Base-by-base conservation (phyloP, 2,888 invertebrate genomes). In the Biston betularia region DNA sequence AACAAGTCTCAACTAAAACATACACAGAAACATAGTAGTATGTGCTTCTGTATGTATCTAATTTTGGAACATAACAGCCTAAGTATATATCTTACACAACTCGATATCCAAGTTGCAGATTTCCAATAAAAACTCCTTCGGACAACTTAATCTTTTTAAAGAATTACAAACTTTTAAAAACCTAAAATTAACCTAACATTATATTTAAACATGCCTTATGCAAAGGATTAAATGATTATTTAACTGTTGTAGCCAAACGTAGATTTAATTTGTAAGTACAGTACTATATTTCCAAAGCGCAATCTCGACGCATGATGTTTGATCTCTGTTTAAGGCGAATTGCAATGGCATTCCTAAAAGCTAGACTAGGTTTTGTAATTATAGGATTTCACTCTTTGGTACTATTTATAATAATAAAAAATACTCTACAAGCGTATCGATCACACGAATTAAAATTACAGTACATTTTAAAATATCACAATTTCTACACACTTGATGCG, bases 371-470 rank as follows among this genome's bases (percentile, higher is more conserved):
- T 75, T 77, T 78, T 78, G 63, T 78, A 79, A 72, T 52, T 40
- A 65, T 82, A 82, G 78, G 73, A 72, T 83, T 66, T 82, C 78
- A 73, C 80, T 82, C 76, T 82, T 83, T 83, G 82, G 75, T 81
- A 83, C 73, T 55, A 40, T 53, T 53, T 42, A 15, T 38, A 45
- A n/a, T n/a, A n/a, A n/a, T n/a, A 50, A 2, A 12, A 50, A 8
- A 34, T n/a, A 15, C 10, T n/a, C 2, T 10, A 53, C 53, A 35
- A 6, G 6, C 38, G 38, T 38, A 38, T 9, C 38, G 38, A 38
- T 38, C 11, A 9, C 7, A 54, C 6, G 12, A 40, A 54, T 12
- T n/a, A 54, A 12, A 9, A 24, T 9, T n/a, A 42, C 42, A 54
- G 8, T 54, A 42, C 42, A 24, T 24, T 12, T 42, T 7, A 2